These are phyloP conservation scores for Protobothrops mucrosquamatus DNA, from an alignment of 2,113 vertebrate genomes.

Conservation along the genomic window DNA sequence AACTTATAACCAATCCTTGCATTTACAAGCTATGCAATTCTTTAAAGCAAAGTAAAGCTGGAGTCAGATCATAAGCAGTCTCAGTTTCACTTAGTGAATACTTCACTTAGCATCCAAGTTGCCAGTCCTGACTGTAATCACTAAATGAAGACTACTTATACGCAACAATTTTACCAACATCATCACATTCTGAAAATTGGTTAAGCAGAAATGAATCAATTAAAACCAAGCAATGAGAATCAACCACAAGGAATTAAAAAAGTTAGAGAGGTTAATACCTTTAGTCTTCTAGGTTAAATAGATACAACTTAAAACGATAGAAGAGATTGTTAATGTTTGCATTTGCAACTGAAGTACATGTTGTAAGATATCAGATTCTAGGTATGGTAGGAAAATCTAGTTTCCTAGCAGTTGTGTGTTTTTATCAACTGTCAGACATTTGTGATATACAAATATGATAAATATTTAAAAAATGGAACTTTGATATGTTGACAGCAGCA, in stretches of 20 bases:
- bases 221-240: neutral
- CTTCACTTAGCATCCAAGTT: neutral
- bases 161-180: neutral
- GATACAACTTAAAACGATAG: no score
- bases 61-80: neutral
- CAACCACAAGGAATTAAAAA: neutral
- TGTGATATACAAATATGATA: no score
- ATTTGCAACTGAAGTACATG: neutral
- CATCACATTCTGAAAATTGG: neutral
- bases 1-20: neutral
- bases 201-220: neutral
- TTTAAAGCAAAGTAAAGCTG: neutral
- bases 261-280: no score
- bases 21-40: neutral
- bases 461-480: no score
- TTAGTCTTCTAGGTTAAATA: neutral
- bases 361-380: neutral
- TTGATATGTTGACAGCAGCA: no score
- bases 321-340: neutral
- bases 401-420: neutral
- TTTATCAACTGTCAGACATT: no score
- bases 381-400: neutral
- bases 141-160: neutral
- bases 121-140: neutral
- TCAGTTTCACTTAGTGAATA: neutral